These are phyloP conservation scores for Apodemus agrarius DNA, from an alignment of 2,797 vertebrate species.

Conservation along the genomic window DNA sequence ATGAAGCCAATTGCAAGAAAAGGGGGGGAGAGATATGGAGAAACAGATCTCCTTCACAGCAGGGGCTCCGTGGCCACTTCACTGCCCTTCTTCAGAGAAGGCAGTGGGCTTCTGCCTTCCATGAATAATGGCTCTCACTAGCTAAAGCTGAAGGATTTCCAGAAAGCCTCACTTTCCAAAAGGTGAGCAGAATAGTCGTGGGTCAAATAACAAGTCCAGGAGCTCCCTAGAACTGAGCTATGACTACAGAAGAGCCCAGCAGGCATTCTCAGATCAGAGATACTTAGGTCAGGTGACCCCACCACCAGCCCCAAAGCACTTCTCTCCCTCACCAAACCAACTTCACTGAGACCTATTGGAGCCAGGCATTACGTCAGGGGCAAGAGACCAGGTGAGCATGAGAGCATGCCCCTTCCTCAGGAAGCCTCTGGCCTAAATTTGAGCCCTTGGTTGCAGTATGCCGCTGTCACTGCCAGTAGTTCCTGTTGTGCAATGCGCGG, in stretches of 20 bases:
- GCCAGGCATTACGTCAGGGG: not conserved
- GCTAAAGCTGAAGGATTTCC: not conserved
- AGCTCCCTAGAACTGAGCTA: not conserved
- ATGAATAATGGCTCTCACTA: not conserved
- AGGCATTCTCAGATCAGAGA: not conserved
- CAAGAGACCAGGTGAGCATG: not conserved
- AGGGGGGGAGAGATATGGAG: not conserved
- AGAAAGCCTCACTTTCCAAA: not conserved
- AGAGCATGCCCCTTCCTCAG: no score
- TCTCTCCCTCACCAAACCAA: not conserved
- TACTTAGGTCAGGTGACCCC: not conserved
- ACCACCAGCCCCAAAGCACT: not conserved
- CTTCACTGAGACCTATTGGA: not conserved
- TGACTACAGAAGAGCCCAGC: not conserved
- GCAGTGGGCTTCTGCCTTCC: not conserved
- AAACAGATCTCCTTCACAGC: not conserved
- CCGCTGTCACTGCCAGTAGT: not conserved
- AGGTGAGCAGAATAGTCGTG: not conserved
- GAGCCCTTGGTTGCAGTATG: not conserved
- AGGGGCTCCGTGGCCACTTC: not conserved
- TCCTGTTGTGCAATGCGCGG: not conserved
- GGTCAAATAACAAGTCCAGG: not conserved
- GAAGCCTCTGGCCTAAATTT: not conserved
- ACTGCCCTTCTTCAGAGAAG: not conserved
- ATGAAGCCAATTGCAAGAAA: not conserved